Evolutionary conservation across 2,113 vertebrate genomes (phyloP).

Genomic region (Dascyllus trimaculatus): DNA sequence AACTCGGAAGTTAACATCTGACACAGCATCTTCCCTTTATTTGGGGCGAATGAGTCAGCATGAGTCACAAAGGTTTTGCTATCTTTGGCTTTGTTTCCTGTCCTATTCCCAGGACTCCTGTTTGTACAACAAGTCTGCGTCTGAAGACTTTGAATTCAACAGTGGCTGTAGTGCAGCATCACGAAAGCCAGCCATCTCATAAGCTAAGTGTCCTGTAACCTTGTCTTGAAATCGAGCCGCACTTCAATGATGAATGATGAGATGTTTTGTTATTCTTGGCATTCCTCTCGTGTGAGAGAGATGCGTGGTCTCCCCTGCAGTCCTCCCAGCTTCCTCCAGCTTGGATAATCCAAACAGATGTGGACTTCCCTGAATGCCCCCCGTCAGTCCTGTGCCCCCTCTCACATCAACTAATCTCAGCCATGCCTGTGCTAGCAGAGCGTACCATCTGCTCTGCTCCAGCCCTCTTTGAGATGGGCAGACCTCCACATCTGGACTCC

Average conservation of each 20-base stretch:
- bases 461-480: constrained; percentile 49
- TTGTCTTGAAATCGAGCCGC: background rate
- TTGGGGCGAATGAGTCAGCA: constrained; percentile 47
- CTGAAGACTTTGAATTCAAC: background rate
- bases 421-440: constrained; percentile 49
- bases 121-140: background rate
- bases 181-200: background rate
- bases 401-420: constrained; percentile 70
- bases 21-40: constrained; percentile 22
- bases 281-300: background rate
- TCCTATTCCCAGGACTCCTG: background rate
- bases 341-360: constrained; percentile 73
- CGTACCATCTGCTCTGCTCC: constrained; percentile 70
- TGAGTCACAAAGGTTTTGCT: constrained; percentile 24
- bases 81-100: constrained; percentile 24
- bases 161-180: background rate
- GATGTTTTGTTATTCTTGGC: constrained; percentile 16
- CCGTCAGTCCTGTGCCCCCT: constrained; percentile 52
- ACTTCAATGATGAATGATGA: constrained; percentile 26
- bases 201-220: background rate
- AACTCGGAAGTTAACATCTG: constrained; percentile 25
- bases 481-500: constrained; percentile 75
- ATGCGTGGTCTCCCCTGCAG: constrained; percentile 13
- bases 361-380: constrained; percentile 54
- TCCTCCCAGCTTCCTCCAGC: constrained; percentile 20